phyloP scores from a whole-genome alignment of 2,888 invertebrate species.

The Trichopoda pennipes region DNA sequence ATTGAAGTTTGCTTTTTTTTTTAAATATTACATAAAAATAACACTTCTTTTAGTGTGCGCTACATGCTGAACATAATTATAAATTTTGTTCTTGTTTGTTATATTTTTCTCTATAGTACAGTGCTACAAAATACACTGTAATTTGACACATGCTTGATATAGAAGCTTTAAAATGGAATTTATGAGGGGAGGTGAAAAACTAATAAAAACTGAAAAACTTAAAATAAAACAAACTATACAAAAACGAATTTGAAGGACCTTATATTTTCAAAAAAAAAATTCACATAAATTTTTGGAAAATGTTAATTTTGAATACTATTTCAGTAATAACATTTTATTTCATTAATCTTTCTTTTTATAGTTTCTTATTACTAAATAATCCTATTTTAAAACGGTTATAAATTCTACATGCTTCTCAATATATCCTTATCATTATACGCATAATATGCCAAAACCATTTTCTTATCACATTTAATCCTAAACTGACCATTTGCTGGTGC shows the following conservation, averaged over 20 bases:
- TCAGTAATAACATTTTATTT: too few relatives aligned
- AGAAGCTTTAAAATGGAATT: conserved; percentile 10
- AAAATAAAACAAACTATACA: too few relatives aligned
- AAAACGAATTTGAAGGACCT: not conserved
- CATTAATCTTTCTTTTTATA: too few relatives aligned
- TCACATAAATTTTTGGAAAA: too few relatives aligned
- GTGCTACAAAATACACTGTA: conserved; percentile 35
- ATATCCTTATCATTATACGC: too few relatives aligned
- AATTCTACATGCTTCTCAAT: too few relatives aligned
- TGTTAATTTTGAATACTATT: too few relatives aligned
- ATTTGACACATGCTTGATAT: conserved; percentile 59
- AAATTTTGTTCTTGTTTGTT: not conserved
- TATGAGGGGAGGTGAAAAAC: not conserved
- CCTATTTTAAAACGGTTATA: too few relatives aligned
- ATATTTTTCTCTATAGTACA: conserved; percentile 6
- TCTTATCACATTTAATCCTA: too few relatives aligned
- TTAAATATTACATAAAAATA: conserved; percentile 17
- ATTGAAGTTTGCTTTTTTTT: not conserved
- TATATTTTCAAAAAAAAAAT: not conserved
- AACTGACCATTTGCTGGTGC: too few relatives aligned
- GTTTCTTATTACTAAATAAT: too few relatives aligned
- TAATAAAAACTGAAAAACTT: not conserved
- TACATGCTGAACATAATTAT: conserved; percentile 45
- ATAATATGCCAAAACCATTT: too few relatives aligned
- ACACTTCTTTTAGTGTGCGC: conserved; percentile 31